Evolutionary conservation across 2,113 vertebrate species (phyloP).

Genomic region (Pollachius pollachius): DNA sequence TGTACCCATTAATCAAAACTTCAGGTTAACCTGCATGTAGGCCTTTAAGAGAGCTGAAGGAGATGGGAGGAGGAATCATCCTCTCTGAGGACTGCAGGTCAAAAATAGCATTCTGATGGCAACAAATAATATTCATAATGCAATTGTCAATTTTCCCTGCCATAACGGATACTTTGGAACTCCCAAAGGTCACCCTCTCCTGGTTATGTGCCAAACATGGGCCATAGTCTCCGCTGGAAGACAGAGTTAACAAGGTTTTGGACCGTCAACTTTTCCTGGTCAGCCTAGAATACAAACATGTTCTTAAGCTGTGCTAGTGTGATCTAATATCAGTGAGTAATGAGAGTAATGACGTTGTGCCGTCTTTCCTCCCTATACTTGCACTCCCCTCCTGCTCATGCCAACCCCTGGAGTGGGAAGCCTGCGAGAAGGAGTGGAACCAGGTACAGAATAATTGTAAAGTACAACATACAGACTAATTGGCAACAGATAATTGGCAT

Average conservation of each 20-base stretch:
- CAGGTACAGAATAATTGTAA: too few relatives aligned
- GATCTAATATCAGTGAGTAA: neutral
- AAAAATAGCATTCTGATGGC: neutral
- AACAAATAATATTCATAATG: neutral
- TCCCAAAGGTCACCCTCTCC: conserved; percentile 1
- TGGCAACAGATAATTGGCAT: too few relatives aligned
- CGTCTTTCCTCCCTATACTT: too few relatives aligned
- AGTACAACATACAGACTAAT: too few relatives aligned
- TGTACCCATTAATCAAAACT: too few relatives aligned
- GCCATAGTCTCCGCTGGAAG: conserved; percentile 1
- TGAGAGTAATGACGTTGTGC: too few relatives aligned
- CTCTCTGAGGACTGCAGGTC: conserved; percentile 14
- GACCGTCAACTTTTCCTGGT: conserved; percentile 21
- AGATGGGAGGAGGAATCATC: conserved; percentile 10
- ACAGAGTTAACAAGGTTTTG: conserved; percentile 12
- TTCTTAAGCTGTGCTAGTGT: neutral
- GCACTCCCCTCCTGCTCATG: too few relatives aligned
- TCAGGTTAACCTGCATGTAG: too few relatives aligned
- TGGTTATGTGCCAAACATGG: neutral
- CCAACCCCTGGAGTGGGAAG: too few relatives aligned
- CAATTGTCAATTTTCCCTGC: neutral
- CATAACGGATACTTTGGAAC: neutral
- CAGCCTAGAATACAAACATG: neutral
- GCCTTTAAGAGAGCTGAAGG: conserved; percentile 8
- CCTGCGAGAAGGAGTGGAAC: too few relatives aligned